Evolutionary conservation across 2,888 invertebrate species (phyloP).

Genomic region (Pedicia rivosa): DNA sequence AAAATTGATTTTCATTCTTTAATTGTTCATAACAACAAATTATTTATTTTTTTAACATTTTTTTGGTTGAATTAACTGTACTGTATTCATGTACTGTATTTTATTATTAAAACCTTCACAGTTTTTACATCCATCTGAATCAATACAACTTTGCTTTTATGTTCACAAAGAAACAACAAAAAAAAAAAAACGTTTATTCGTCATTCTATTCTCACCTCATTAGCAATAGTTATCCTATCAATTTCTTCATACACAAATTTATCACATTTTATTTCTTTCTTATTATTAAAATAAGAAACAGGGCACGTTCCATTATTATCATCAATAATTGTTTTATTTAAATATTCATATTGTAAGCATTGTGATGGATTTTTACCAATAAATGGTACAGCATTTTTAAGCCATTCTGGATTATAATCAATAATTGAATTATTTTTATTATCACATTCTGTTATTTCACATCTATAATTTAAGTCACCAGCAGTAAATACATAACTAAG

Average conservation of each 20-base stretch:
- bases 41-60: too few relatives aligned
- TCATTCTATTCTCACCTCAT: conserved; percentile 30
- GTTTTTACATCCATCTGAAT: too few relatives aligned
- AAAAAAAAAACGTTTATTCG: too few relatives aligned
- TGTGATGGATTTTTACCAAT: background rate
- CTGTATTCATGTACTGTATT: too few relatives aligned
- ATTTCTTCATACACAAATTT: conserved; percentile 34
- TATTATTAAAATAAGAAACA: conserved; percentile 27
- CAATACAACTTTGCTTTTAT: too few relatives aligned
- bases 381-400: background rate
- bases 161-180: too few relatives aligned
- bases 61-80: too few relatives aligned
- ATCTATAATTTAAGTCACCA: conserved; percentile 39
- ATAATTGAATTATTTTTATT: too few relatives aligned
- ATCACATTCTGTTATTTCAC: conserved; percentile 12
- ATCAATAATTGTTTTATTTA: background rate
- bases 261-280: conserved; percentile 25
- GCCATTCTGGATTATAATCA: background rate
- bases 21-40: too few relatives aligned
- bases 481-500: conserved; percentile 42
- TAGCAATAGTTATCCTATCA: conserved; percentile 32
- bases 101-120: too few relatives aligned
- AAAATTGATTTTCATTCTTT: too few relatives aligned
- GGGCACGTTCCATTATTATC: conserved; percentile 19
- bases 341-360: background rate